phyloP scores from a whole-genome alignment of 2,888 invertebrate genomes.

The Ypsolopha scabrella region DNA sequence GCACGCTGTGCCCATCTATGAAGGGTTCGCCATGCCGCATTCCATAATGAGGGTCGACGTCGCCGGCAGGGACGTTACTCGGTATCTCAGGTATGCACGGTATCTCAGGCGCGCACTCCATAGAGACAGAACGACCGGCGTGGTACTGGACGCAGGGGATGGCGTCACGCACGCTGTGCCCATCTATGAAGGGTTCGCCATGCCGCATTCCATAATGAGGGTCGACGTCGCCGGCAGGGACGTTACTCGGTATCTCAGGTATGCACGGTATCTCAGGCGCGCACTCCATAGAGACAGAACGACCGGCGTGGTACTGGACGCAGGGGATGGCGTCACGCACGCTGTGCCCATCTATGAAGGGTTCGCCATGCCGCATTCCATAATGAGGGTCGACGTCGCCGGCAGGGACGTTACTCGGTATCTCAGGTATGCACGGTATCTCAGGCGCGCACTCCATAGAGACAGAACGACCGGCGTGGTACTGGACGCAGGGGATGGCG shows the following conservation, averaged over 20 bases:
- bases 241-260: neutral
- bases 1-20: slow-evolving; percentile 99
- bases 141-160: slow-evolving; percentile 98
- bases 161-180: slow-evolving; percentile 99
- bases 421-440: neutral
- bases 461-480: slow-evolving; percentile 99
- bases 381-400: slow-evolving; percentile 98
- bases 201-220: slow-evolving; percentile 98
- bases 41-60: slow-evolving; percentile 98
- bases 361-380: slow-evolving; percentile 97
- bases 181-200: slow-evolving; percentile 98
- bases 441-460: too few relatives aligned
- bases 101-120: slow-evolving; percentile 45
- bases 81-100: neutral
- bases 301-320: slow-evolving; percentile 98
- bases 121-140: slow-evolving; percentile 95
- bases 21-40: slow-evolving; percentile 98
- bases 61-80: slow-evolving; percentile 81
- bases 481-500: slow-evolving; percentile 98
- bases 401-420: slow-evolving; percentile 74
- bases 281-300: slow-evolving; percentile 80
- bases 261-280: slow-evolving; percentile 45
- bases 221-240: slow-evolving; percentile 97
- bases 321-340: slow-evolving; percentile 99
- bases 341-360: slow-evolving; percentile 99